These are phyloP conservation scores for Geococcyx californianus DNA, from an alignment of 2,113 vertebrate species.

Conservation along the genomic window DNA sequence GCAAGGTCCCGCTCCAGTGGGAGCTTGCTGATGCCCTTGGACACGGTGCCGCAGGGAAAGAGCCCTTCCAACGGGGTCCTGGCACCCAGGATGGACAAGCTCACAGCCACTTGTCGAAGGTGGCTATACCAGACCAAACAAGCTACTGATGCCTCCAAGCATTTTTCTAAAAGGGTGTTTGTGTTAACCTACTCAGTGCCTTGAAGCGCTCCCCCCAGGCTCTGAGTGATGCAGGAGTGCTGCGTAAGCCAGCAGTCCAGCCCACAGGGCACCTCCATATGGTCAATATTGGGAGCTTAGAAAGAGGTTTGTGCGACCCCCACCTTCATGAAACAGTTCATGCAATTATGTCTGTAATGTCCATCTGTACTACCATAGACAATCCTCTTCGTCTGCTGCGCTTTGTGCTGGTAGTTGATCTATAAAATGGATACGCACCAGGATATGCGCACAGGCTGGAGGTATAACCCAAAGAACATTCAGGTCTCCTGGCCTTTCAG, in stretches of 20 bases:
- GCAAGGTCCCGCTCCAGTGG: not conserved
- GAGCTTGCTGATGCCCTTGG: not conserved
- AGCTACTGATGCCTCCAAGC: not conserved
- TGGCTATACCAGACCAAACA: not conserved
- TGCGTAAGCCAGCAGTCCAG: not conserved
- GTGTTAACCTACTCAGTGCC: not conserved
- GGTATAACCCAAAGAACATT: not conserved
- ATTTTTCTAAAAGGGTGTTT: not conserved
- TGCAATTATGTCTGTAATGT: not conserved
- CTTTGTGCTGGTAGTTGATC: not conserved
- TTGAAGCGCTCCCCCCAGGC: fast-evolving
- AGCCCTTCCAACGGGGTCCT: not conserved
- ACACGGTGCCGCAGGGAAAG: not conserved
- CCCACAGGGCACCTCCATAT: not conserved
- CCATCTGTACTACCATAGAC: not conserved
- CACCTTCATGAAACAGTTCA: not conserved
- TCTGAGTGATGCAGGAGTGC: not conserved
- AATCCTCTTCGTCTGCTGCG: not conserved
- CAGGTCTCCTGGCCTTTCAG: not conserved
- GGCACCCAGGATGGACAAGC: not conserved
- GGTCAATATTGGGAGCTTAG: not conserved
- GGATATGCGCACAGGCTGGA: not conserved
- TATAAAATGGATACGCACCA: not conserved
- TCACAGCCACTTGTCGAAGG: not conserved
- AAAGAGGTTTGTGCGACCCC: not conserved